Conservation (phyloP, 2,888 invertebrate genomes). For the Cephus spinipes region DNA sequence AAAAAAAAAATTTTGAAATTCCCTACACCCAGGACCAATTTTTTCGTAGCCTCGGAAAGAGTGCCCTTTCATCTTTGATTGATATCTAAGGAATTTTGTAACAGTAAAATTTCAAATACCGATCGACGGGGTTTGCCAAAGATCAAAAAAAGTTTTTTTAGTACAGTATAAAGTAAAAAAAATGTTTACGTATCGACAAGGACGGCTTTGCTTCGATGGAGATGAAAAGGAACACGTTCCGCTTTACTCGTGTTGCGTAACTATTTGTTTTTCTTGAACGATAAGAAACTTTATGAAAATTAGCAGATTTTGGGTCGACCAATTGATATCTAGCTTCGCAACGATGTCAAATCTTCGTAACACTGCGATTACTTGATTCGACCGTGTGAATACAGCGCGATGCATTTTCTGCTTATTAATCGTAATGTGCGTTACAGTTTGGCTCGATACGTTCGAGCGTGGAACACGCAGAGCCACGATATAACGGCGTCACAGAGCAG, state of each 20-base stretch:
- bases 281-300: not conserved
- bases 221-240: not conserved
- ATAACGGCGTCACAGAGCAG: constrained; percentile 59
- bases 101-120: not conserved
- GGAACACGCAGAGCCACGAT: constrained; percentile 19
- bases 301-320: not conserved
- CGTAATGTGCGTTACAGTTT: constrained; percentile 42
- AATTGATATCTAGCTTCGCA: not conserved
- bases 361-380: not conserved
- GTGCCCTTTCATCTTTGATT: not conserved
- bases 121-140: not conserved
- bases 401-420: constrained; percentile 59
- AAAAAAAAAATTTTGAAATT: too few relatives aligned
- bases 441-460: constrained; percentile 29
- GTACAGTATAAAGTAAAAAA: not conserved
- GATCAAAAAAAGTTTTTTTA: not conserved
- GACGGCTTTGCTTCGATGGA: not conserved
- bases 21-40: not conserved
- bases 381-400: constrained; percentile 1
- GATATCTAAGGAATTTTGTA: not conserved
- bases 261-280: not conserved
- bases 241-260: not conserved
- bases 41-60: not conserved
- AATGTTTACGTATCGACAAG: not conserved
- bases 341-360: not conserved